Evolutionary conservation across 2,888 invertebrate genomes (phyloP).

Genomic region (Melitaea athalia): DNA sequence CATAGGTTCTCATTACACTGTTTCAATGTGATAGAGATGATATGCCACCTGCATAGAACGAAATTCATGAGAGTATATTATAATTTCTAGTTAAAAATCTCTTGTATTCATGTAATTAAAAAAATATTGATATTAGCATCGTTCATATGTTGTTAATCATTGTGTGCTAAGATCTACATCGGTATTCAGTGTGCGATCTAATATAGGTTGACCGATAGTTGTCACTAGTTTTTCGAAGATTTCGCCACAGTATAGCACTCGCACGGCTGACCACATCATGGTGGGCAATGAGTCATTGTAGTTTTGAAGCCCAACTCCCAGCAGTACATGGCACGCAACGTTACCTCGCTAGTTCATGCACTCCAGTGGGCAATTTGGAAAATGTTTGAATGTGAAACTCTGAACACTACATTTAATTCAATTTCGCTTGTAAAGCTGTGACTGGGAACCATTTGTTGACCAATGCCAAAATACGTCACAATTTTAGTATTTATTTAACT

Average conservation of each 20-base stretch:
- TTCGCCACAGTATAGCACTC: constrained; percentile 38
- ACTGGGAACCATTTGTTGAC: constrained; percentile 10
- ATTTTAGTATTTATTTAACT: not conserved
- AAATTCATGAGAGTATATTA: too few species aligned
- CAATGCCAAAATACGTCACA: not conserved
- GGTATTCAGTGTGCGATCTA: not conserved
- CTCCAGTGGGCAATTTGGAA: constrained; percentile 66
- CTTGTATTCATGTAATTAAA: too few species aligned
- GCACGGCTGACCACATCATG: constrained; percentile 60
- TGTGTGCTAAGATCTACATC: not conserved
- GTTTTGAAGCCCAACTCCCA: constrained; percentile 54
- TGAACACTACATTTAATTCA: constrained; percentile 38
- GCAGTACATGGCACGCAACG: constrained; percentile 62
- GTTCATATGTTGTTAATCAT: too few species aligned
- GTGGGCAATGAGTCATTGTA: constrained; percentile 59
- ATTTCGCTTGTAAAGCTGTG: constrained; percentile 30
- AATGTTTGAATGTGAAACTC: constrained; percentile 49
- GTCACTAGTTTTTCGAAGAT: constrained; percentile 11
- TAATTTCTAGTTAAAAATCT: too few species aligned
- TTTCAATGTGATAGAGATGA: too few species aligned
- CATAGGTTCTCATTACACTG: too few species aligned
- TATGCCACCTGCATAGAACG: too few species aligned
- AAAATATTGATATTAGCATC: too few species aligned
- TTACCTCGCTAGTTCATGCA: constrained; percentile 69
- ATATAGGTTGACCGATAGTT: not conserved